Base-by-base conservation (phyloP, 2,797 vertebrate species). In the Hipposideros larvatus region DNA sequence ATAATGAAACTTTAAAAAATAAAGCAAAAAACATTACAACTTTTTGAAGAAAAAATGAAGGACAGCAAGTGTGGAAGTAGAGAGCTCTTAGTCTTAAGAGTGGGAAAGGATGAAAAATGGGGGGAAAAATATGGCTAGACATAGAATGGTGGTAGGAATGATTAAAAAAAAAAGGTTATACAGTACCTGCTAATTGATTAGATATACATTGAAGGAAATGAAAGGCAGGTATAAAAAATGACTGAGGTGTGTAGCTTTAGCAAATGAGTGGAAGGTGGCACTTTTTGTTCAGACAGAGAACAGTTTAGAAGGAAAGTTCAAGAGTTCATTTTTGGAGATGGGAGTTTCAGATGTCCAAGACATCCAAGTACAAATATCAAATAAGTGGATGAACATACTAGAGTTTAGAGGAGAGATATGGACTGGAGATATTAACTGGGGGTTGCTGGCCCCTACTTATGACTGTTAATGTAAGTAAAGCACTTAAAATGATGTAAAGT, bases 11-110 rank as follows among this genome's bases (percentile, higher is more conserved):
- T 15, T 48, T 59, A 22, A 88, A 53, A 90, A 87, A 34, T 46
- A 37, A 55, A 86, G 13, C 11, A 51, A 13, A 48, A 51, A 51
- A 86, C 16, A 83, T 41, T 91, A 57, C 55, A 61, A 88, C 16
- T 77, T 95, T 95, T 57, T 71, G 74, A 96, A 94, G 53, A 55
- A 74, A 84, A 68, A 74, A 37, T 37, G 41, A 74, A 90, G 18
- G 15, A 53, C 7, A 84, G 16, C 7, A 21, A 93, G 21, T 57
- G 4, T 80, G 31, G 43, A 74, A 75, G 37, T 26, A 66, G 22
- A 82, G 41, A 82, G 31, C 19, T 61, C 61, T n/a, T 34, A 41
- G 37, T 71, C 51, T 74, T 80, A 74, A 5, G 57, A 70, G 31
- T 13, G 48, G 61, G 48, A 86, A 61, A 85, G 28, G 55, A 14